Conservation (phyloP, 2,113 vertebrate genomes). For the Periophthalmus modestus region DNA sequence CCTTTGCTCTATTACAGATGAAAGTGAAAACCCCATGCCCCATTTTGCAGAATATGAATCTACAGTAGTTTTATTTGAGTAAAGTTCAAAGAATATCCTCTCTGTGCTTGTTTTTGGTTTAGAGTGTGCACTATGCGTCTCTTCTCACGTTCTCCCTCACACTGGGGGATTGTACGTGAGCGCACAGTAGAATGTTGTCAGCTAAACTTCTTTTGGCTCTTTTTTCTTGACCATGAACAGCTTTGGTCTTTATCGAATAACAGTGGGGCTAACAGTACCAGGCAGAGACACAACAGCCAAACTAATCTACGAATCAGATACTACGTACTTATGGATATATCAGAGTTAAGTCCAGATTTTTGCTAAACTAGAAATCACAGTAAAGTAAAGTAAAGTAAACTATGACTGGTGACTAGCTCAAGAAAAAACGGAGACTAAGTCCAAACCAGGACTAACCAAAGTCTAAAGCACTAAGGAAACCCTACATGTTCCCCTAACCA, state of each 20-base stretch:
- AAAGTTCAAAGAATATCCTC: not conserved
- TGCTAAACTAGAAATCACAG: no score
- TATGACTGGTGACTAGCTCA: not conserved
- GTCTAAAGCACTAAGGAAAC: not conserved
- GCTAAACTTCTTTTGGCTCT: conserved; percentile 27
- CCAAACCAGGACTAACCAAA: not conserved
- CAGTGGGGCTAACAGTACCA: conserved; percentile 15
- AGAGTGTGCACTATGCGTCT: not conserved
- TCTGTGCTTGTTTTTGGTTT: not conserved
- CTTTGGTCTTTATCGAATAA: conserved; percentile 17
- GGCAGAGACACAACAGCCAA: conserved; percentile 18
- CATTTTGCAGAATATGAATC: not conserved
- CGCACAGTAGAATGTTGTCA: conserved; percentile 16
- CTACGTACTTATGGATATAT: not conserved
- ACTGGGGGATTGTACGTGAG: conserved; percentile 5
- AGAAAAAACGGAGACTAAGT: not conserved
- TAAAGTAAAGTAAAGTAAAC: no score
- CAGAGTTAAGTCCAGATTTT: no score
- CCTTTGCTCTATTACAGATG: not conserved
- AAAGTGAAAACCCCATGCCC: not conserved
- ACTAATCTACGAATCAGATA: not conserved
- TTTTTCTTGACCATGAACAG: conserved; percentile 16
- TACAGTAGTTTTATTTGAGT: not conserved
- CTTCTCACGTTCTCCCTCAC: not conserved
- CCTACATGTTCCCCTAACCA: not conserved